A percentile compares a stretch with the other conserved stretches of the same genome.
These are phyloP conservation scores for Sarcophilus harrisii DNA, from an alignment of 2,797 vertebrate species.

Conservation along the genomic window DNA sequence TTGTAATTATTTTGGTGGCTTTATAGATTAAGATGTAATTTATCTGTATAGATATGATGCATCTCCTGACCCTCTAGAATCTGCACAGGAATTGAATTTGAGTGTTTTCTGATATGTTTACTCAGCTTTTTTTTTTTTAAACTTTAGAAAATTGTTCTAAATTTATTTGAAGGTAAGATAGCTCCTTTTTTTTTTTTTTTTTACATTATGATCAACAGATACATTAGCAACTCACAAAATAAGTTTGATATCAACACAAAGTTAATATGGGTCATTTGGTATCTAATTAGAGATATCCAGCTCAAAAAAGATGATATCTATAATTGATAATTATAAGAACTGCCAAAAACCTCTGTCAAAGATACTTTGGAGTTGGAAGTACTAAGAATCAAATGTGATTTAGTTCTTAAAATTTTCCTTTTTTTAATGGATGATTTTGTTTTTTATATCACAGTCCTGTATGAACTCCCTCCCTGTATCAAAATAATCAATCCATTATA, in stretches of 20 bases:
- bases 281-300: slow-evolving; percentile 76
- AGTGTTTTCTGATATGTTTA: slow-evolving; percentile 10
- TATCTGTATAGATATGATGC: slow-evolving; percentile 50
- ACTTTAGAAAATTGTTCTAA: slow-evolving; percentile 35
- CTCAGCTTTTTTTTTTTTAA: slow-evolving; percentile 16
- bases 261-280: slow-evolving; percentile 67
- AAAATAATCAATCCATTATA: background rate
- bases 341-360: slow-evolving; percentile 81
- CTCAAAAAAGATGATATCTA: slow-evolving; percentile 76
- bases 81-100: slow-evolving; percentile 9
- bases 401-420: slow-evolving; percentile 33
- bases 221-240: slow-evolving; percentile 58
- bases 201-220: slow-evolving; percentile 39
- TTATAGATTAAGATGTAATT: slow-evolving; percentile 43
- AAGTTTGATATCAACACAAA: slow-evolving; percentile 56
- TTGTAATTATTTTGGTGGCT: slow-evolving; percentile 51
- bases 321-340: slow-evolving; percentile 83
- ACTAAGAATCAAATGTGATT: slow-evolving; percentile 84
- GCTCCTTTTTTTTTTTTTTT: slow-evolving; percentile 45
- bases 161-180: slow-evolving; percentile 39
- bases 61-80: slow-evolving; percentile 21
- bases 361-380: slow-evolving; percentile 81
- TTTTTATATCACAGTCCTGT: background rate
- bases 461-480: background rate
- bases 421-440: background rate